phyloP scores from a whole-genome alignment of 1,140 invertebrate species.

The Drosophila aff. region DNA sequence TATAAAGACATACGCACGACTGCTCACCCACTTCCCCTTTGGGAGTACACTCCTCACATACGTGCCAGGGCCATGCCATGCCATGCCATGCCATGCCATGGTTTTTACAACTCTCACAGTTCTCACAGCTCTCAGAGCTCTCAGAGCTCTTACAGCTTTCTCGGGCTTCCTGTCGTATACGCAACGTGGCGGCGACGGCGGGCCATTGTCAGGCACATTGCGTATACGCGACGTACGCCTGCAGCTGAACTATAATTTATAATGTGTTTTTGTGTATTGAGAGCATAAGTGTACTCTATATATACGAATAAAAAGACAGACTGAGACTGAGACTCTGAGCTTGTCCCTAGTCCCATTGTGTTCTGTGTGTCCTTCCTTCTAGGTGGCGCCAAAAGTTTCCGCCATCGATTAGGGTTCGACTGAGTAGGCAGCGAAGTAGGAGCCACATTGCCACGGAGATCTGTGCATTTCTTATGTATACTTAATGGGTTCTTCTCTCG shows the following conservation, averaged over 20 bases:
- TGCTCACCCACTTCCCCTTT: constrained; percentile 24
- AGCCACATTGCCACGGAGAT: constrained; percentile 12
- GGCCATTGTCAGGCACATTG: constrained; percentile 70
- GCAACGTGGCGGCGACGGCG: constrained; percentile 10
- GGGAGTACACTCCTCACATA: constrained; percentile 14
- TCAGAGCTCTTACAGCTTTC: constrained; percentile 35
- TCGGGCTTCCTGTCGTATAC: constrained; percentile 54
- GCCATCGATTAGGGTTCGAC: constrained; percentile 6
- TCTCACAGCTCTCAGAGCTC: constrained; percentile 53
- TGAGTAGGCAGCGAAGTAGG: too few relatives aligned
- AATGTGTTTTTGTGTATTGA: constrained; percentile 65
- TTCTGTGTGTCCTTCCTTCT: not conserved
- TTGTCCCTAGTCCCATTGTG: not conserved
- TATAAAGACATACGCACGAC: constrained; percentile 80
- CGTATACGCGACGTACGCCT: constrained; percentile 68
- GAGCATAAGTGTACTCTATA: constrained; percentile 8
- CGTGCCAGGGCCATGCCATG: constrained; percentile 24
- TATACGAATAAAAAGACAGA: constrained; percentile 11
- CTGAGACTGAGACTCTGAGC: not conserved
- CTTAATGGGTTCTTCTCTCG: constrained; percentile 8
- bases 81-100: too few relatives aligned
- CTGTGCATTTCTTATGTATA: constrained; percentile 12
- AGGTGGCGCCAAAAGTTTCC: constrained; percentile 23
- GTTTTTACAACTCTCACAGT: constrained; percentile 30
- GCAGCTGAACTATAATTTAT: constrained; percentile 74